phyloP scores from a whole-genome alignment of 2,797 vertebrate species.

The Xenentodon cancila region DNA sequence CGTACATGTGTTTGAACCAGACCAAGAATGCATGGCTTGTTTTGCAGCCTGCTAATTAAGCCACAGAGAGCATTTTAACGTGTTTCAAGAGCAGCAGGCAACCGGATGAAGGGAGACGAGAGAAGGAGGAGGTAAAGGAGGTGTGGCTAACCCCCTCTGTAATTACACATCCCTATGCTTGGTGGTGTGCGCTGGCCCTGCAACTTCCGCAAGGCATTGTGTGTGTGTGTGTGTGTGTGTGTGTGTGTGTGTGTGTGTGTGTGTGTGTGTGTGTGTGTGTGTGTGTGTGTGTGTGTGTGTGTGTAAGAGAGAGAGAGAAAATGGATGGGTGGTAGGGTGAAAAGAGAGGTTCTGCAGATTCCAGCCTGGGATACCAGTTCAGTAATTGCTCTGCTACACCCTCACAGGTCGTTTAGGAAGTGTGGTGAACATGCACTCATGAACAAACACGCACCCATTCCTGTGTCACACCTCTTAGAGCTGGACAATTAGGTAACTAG shows the following conservation, averaged over 20 bases:
- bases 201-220: slow-evolving; percentile 59
- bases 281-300: slow-evolving; percentile 6
- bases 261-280: slow-evolving; percentile 38
- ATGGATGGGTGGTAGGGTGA: slow-evolving; percentile 43
- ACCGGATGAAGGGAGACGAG: slow-evolving; percentile 78
- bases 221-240: slow-evolving; percentile 35
- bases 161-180: slow-evolving; percentile 78
- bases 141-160: slow-evolving; percentile 68
- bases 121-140: slow-evolving; percentile 42
- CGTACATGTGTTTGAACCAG: slow-evolving; percentile 58
- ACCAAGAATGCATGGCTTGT: slow-evolving; percentile 81
- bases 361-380: slow-evolving; percentile 51
- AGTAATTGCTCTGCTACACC: slow-evolving; percentile 74
- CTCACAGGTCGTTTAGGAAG: slow-evolving; percentile 72
- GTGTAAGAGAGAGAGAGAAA: too few relatives aligned
- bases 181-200: slow-evolving; percentile 58
- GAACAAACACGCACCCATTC: slow-evolving; percentile 34
- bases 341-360: slow-evolving; percentile 65
- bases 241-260: slow-evolving; percentile 1
- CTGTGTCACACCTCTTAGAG: slow-evolving; percentile 49
- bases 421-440: slow-evolving; percentile 34
- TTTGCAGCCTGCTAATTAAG: slow-evolving; percentile 85
- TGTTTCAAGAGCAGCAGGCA: slow-evolving; percentile 82
- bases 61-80: slow-evolving; percentile 80
- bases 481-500: slow-evolving; percentile 17